These are phyloP conservation scores for Uria aalge DNA, from an alignment of 2,113 vertebrate species.

Conservation along the genomic window DNA sequence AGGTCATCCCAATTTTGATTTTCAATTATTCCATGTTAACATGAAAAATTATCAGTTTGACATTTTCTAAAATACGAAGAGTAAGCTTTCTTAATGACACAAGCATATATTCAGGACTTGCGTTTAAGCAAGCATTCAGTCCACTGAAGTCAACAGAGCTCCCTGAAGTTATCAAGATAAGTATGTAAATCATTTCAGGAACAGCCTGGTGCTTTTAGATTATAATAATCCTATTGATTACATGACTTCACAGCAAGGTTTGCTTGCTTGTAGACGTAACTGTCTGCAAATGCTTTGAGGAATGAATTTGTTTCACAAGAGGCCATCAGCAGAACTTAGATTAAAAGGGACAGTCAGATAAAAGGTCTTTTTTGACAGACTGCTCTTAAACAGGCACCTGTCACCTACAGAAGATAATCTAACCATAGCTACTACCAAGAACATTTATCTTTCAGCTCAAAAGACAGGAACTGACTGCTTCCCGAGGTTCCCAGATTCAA, in stretches of 20 bases:
- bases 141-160: background rate
- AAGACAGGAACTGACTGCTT: background rate
- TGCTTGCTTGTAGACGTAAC: background rate
- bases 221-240: background rate
- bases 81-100: background rate
- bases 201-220: background rate
- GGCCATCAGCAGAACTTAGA: background rate
- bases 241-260: background rate
- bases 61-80: background rate
- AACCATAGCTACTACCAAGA: background rate
- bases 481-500: background rate
- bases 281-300: background rate
- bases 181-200: background rate
- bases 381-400: background rate
- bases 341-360: background rate
- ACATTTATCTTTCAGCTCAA: background rate
- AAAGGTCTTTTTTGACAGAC: background rate
- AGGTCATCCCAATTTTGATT: background rate
- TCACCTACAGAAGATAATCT: background rate
- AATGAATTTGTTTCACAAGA: background rate
- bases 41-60: background rate
- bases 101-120: background rate
- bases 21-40: background rate
- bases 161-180: background rate
- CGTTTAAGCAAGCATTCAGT: background rate